These are phyloP conservation scores for Salvator merianae DNA, from an alignment of 2,113 vertebrate genomes.

Conservation along the genomic window DNA sequence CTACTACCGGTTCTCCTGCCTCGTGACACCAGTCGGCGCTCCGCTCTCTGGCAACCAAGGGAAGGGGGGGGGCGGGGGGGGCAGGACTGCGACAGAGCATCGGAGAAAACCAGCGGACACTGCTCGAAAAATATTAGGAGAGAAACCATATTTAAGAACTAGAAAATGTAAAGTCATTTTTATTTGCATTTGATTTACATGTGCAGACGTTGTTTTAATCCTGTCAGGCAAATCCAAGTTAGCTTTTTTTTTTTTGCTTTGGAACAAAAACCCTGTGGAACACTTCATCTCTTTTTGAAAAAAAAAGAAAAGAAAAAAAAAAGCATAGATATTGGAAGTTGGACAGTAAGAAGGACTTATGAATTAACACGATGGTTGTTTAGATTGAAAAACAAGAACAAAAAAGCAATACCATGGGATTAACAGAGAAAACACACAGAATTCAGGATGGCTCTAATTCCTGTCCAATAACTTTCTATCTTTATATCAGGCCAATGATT, in stretches of 20 bases:
- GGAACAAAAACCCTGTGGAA: constrained; percentile 67
- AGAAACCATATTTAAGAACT: constrained; percentile 77
- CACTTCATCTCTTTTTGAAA: constrained; percentile 76
- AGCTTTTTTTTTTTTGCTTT: constrained; percentile 55
- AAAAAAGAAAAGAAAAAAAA: too few species aligned
- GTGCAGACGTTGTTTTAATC: constrained; percentile 75
- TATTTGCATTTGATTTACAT: constrained; percentile 80
- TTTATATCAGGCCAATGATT: constrained; percentile 41
- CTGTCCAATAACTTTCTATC: constrained; percentile 47
- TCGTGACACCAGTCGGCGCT: constrained; percentile 68
- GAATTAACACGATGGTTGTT: constrained; percentile 67
- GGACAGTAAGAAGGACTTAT: constrained; percentile 70
- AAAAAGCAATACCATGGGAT: not conserved
- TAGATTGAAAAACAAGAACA: constrained; percentile 31
- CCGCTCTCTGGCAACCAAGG: constrained; percentile 52
- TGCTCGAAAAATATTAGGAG: constrained; percentile 78
- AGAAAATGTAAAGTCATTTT: constrained; percentile 76
- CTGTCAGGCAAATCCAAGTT: constrained; percentile 72
- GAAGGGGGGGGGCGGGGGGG: not conserved
- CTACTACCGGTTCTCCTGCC: constrained; percentile 50
- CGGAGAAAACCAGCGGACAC: constrained; percentile 76
- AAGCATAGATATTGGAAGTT: constrained; percentile 71
- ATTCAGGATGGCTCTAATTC: constrained; percentile 51
- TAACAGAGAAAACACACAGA: constrained; percentile 26
- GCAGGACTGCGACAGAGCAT: constrained; percentile 76